A percentile compares a stretch with the other conserved stretches of the same genome.
These are phyloP conservation scores for Ophion slaviceki DNA, from an alignment of 2,888 invertebrate species.

Conservation along the genomic window DNA sequence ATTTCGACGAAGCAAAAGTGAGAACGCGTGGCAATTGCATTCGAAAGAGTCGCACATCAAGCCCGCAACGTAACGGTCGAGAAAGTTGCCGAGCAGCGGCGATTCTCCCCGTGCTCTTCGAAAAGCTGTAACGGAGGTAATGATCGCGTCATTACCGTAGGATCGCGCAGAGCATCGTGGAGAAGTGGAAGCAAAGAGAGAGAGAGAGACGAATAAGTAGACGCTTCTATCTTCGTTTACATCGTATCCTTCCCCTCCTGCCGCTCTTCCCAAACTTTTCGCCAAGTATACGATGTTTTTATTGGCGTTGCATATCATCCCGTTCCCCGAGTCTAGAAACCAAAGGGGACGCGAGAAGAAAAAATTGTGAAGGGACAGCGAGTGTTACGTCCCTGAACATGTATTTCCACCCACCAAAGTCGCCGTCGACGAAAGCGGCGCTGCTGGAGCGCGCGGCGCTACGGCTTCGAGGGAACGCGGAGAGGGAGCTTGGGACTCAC, in stretches of 20 bases:
- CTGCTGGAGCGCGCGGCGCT: conserved; percentile 12
- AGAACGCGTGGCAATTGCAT: background rate
- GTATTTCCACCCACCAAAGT: conserved; percentile 65
- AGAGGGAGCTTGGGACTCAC: conserved; percentile 63
- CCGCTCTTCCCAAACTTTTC: conserved; percentile 20
- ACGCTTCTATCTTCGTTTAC: background rate
- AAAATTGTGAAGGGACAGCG: conserved; percentile 12
- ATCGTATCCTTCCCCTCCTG: background rate
- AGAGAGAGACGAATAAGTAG: background rate
- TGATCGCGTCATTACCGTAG: conserved; percentile 18
- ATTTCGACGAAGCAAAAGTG: background rate
- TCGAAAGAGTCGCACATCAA: background rate
- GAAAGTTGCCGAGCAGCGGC: conserved; percentile 26
- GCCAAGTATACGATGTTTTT: conserved; percentile 10
- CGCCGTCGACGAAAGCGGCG: conserved; percentile 53
- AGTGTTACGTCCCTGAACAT: conserved; percentile 59
- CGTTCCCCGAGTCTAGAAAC: background rate
- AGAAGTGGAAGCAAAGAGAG: background rate
- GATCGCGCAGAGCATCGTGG: background rate
- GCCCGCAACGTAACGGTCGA: conserved; percentile 17
- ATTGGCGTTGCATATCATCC: conserved; percentile 16
- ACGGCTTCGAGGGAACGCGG: conserved; percentile 34
- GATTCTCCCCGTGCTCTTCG: conserved; percentile 12
- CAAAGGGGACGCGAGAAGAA: conserved; percentile 5
- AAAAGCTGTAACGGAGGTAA: conserved; percentile 12